These are phyloP conservation scores for Parelbella ahira DNA, from an alignment of 2,888 invertebrate genomes.

Conservation along the genomic window DNA sequence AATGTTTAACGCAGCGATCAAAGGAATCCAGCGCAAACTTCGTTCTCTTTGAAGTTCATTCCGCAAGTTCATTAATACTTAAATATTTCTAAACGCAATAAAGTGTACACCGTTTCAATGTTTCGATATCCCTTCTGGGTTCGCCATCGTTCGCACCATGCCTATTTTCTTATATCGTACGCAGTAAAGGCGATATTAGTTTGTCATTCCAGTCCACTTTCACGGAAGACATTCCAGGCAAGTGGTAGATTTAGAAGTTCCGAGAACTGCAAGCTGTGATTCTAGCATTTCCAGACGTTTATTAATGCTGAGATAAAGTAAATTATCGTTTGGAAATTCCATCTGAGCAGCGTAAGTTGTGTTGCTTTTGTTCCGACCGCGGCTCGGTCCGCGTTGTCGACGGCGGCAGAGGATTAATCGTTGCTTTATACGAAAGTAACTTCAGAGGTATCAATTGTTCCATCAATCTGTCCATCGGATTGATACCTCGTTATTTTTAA, in stretches of 20 bases:
- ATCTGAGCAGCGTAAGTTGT: constrained; percentile 14
- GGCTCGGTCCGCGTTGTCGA: constrained; percentile 2
- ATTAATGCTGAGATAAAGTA: constrained; percentile 35
- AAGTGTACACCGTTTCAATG: constrained; percentile 37
- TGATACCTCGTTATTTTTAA: too few relatives aligned
- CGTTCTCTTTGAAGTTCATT: constrained; percentile 36
- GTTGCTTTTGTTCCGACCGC: neutral
- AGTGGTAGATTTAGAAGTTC: constrained; percentile 54
- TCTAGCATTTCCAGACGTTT: constrained; percentile 38
- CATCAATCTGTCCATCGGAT: too few relatives aligned
- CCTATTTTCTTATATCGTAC: constrained; percentile 22
- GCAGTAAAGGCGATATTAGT: constrained; percentile 34
- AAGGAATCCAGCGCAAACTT: constrained; percentile 29
- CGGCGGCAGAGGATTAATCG: neutral
- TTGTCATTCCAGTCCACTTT: constrained; percentile 36
- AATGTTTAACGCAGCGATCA: constrained; percentile 28
- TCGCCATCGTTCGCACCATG: neutral
- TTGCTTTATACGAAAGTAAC: neutral
- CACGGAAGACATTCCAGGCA: constrained; percentile 55
- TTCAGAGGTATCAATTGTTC: neutral
- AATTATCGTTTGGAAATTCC: constrained; percentile 22
- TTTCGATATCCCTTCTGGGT: constrained; percentile 29
- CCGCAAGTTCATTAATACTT: constrained; percentile 44
- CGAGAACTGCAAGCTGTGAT: constrained; percentile 41
- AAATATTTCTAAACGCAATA: constrained; percentile 43